Evolutionary conservation across 2,888 invertebrate genomes (phyloP), one percentile per base, ranked within the genome.

Genomic region (Drosophila neonasuta): DNA sequence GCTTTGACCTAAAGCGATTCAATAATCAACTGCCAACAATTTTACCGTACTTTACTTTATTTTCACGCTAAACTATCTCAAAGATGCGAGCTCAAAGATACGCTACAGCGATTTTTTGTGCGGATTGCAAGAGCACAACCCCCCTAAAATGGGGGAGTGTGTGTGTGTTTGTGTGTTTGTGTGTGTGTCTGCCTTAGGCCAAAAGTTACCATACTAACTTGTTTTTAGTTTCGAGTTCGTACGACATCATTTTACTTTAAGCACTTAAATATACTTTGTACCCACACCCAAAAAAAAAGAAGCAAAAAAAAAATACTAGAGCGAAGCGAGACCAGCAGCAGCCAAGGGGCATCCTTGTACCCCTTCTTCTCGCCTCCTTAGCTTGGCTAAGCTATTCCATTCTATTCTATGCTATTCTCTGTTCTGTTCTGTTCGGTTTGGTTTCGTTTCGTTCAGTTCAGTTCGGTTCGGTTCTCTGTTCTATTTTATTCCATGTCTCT

Each of bases 231-330:
- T 88, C 85, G 86, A 88, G 87, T 88, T 83, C 81, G 86, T 88
- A 88, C 87, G 88, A 88, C 88, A 88, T 88, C 88, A 88, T 88
- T 88, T 88, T 86, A 88, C 87, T 88, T 88, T 88, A 88, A 88
- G 88, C 88, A 86, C 88, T 88, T 88, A 88, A 88, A 87, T 87
- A 87, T 87, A 84, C 86, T 84, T 88, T 86, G 77, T 87, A 71
- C 81, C 79, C 79, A 80, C 82, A 73, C 84, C 72, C 68, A 41
- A 45, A 70, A 51, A 61, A n/a, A 24, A 5, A 36, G 11, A 36
- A 36, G n/a, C 11, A 36, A 36, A 13, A n/a, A 48, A 20, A 20
- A 20, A 20, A 20, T 20, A 30, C 15, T 32, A 36, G 11, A 49
- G 32, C 24, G 24, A 7, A 32, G 32, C 13, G 48, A 42, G 41